Evolutionary conservation across 2,888 invertebrate species (phyloP).

Genomic region (Microctonus brassicae): DNA sequence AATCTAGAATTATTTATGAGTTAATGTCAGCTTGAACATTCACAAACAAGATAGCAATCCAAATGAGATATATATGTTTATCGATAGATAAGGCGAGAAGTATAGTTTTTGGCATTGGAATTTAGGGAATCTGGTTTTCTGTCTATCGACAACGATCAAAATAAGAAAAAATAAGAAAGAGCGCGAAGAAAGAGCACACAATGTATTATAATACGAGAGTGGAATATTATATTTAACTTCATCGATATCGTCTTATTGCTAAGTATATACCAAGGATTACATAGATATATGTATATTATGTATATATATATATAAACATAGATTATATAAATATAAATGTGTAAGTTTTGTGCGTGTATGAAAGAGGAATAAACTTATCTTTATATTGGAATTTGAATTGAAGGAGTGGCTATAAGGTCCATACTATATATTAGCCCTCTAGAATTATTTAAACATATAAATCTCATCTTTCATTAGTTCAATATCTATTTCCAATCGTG

Average conservation of each 20-base stretch:
- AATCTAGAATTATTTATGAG: too few relatives aligned
- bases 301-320: neutral
- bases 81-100: constrained; percentile 14
- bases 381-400: neutral
- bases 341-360: too few relatives aligned
- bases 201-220: neutral
- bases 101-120: constrained; percentile 14
- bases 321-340: too few relatives aligned
- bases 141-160: neutral
- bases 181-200: neutral
- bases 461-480: neutral
- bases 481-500: neutral
- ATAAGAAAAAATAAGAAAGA: neutral
- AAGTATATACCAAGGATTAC: neutral
- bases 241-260: neutral
- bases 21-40: neutral
- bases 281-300: neutral
- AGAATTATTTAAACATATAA: neutral
- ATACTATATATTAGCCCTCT: neutral
- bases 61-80: neutral
- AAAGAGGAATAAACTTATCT: neutral
- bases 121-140: constrained; percentile 24
- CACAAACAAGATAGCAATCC: neutral
- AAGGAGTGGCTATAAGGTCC: neutral
- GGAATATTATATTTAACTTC: constrained; percentile 6